Percentiles rank a stretch among this genome's conserved stretches.
Evolutionary conservation across 2,113 vertebrate species (phyloP).

Genomic region (Python bivittatus): DNA sequence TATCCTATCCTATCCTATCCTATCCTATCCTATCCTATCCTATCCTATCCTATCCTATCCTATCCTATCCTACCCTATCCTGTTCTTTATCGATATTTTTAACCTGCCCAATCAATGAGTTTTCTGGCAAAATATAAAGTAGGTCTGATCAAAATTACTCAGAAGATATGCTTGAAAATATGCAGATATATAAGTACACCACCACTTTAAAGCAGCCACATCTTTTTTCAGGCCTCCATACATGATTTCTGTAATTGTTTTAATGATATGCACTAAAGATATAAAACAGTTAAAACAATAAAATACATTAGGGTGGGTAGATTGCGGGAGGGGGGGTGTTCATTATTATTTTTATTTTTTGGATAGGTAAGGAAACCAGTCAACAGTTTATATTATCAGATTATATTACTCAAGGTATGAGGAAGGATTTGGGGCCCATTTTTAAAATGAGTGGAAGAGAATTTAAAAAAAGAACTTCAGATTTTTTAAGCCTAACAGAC

Average conservation of each 20-base stretch:
- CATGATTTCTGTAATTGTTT: neutral
- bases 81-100: neutral
- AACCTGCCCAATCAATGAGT: neutral
- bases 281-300: neutral
- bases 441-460: neutral
- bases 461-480: neutral
- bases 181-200: neutral
- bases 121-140: neutral
- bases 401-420: neutral
- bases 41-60: neutral
- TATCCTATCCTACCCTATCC: neutral
- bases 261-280: neutral
- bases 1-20: neutral
- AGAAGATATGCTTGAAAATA: neutral
- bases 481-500: neutral
- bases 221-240: neutral
- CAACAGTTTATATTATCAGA: neutral
- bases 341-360: neutral
- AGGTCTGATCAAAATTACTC: neutral
- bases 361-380: neutral
- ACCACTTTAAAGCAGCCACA: neutral
- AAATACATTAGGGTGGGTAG: neutral
- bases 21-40: neutral
- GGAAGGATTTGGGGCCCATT: neutral
- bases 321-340: neutral